These are phyloP conservation scores for Ctenomys sociabilis DNA, from an alignment of 2,113 vertebrate species.

Conservation along the genomic window DNA sequence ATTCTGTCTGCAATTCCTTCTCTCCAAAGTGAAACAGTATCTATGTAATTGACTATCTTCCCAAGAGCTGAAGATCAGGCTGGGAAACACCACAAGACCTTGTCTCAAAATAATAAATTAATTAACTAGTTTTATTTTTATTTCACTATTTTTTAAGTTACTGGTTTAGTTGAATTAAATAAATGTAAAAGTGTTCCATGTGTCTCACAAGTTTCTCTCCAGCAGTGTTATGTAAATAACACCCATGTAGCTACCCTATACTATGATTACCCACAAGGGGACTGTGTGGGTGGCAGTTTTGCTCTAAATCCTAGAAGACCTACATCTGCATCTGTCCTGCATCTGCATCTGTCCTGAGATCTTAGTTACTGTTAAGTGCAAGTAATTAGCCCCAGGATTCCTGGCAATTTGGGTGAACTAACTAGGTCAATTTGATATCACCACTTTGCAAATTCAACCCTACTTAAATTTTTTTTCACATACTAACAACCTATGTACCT, in stretches of 20 bases:
- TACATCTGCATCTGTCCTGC: background rate
- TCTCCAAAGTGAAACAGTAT: constrained; percentile 16
- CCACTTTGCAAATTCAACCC: background rate
- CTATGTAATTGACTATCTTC: background rate
- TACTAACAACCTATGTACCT: background rate
- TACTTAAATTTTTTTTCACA: background rate
- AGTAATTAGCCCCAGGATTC: background rate
- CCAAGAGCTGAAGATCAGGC: background rate
- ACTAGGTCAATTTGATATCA: background rate
- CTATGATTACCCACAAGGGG: background rate
- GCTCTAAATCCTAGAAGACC: background rate
- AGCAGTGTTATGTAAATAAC: background rate
- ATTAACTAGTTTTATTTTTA: background rate
- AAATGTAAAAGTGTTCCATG: background rate
- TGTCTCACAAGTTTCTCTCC: background rate
- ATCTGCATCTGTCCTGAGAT: background rate
- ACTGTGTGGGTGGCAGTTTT: background rate
- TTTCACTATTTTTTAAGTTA: background rate
- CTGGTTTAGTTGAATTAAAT: background rate
- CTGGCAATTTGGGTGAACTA: constrained; percentile 1
- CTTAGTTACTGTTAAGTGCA: background rate
- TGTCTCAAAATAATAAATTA: background rate
- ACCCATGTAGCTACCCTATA: background rate
- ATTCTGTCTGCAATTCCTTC: background rate
- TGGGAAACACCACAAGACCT: background rate